Percentiles rank a stretch among this genome's conserved stretches.
These are phyloP conservation scores for Notoglanidium macrostoma DNA, from an alignment of 2,797 vertebrate species.

Conservation along the genomic window DNA sequence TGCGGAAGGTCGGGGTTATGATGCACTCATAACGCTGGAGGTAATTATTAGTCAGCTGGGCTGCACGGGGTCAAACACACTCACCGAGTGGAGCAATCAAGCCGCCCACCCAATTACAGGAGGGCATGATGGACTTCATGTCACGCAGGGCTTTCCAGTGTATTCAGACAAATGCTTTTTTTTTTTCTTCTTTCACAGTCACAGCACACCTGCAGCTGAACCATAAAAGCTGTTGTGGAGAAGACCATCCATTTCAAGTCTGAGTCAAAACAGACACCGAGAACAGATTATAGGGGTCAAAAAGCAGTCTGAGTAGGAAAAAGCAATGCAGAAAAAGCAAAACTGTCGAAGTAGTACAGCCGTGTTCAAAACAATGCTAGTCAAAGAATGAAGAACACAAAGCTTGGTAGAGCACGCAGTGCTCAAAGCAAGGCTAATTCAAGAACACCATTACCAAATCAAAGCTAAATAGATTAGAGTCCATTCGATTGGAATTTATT, in stretches of 20 bases:
- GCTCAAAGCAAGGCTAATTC: not conserved
- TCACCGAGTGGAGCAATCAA: slow-evolving; percentile 40
- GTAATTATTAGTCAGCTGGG: slow-evolving; percentile 50
- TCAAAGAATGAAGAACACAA: not conserved
- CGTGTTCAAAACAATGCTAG: not conserved
- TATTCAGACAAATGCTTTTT: slow-evolving; percentile 1
- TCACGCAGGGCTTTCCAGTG: slow-evolving; percentile 6
- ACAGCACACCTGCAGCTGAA: not conserved
- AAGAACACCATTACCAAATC: not conserved
- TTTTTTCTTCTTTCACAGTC: not conserved
- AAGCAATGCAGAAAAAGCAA: not conserved
- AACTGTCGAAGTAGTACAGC: not conserved
- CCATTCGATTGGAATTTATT: not conserved
- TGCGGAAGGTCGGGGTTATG: slow-evolving; percentile 34
- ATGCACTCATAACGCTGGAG: slow-evolving; percentile 40
- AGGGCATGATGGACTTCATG: slow-evolving; percentile 30
- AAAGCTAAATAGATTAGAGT: not conserved
- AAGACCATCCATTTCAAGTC: slow-evolving; percentile 17
- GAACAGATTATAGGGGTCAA: slow-evolving; percentile 17
- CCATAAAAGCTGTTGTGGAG: slow-evolving; percentile 8
- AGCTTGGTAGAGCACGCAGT: not conserved
- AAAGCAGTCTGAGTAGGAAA: slow-evolving; percentile 23
- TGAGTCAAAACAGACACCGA: slow-evolving; percentile 13
- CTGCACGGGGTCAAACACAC: slow-evolving; percentile 44
- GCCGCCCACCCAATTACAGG: slow-evolving; percentile 46